Evolutionary conservation across 2,888 invertebrate species (phyloP).

Genomic region (Trachelus iudaicus): DNA sequence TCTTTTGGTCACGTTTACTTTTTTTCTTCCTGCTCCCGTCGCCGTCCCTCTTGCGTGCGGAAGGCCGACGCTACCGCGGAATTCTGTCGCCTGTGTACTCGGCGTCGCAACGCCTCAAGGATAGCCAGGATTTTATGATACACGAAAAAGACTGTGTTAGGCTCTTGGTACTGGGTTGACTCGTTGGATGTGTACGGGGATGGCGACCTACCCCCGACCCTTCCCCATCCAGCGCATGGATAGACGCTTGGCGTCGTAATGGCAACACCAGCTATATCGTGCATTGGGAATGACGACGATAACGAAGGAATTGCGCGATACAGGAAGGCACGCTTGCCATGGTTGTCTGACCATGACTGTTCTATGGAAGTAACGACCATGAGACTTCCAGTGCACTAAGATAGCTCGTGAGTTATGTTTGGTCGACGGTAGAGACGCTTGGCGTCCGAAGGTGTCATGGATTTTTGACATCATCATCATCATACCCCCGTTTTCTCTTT

Average conservation of each 20-base stretch:
- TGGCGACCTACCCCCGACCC: background rate
- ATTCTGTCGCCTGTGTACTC: background rate
- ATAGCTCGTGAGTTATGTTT: background rate
- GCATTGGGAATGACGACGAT: background rate
- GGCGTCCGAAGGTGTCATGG: background rate
- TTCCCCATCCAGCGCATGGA: background rate
- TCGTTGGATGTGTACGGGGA: background rate
- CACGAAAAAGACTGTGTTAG: background rate
- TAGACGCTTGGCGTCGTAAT: background rate
- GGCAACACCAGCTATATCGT: background rate
- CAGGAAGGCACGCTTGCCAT: conserved; percentile 29
- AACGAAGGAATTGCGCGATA: conserved; percentile 37
- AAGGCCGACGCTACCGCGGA: background rate
- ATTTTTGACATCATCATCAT: background rate
- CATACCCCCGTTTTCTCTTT: no score
- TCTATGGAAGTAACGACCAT: conserved; percentile 49
- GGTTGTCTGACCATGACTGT: conserved; percentile 35
- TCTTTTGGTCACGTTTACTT: conserved; percentile 24
- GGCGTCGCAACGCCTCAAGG: background rate
- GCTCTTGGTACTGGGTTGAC: background rate
- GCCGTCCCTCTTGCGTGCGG: conserved; percentile 17
- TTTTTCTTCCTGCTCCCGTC: conserved; percentile 21
- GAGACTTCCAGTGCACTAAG: conserved; percentile 37
- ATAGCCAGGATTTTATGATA: background rate
- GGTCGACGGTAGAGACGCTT: background rate